Percentiles rank a stretch among this genome's conserved stretches.
Evolutionary conservation across 2,797 vertebrate genomes (phyloP).

Genomic region (Masticophis lateralis): DNA sequence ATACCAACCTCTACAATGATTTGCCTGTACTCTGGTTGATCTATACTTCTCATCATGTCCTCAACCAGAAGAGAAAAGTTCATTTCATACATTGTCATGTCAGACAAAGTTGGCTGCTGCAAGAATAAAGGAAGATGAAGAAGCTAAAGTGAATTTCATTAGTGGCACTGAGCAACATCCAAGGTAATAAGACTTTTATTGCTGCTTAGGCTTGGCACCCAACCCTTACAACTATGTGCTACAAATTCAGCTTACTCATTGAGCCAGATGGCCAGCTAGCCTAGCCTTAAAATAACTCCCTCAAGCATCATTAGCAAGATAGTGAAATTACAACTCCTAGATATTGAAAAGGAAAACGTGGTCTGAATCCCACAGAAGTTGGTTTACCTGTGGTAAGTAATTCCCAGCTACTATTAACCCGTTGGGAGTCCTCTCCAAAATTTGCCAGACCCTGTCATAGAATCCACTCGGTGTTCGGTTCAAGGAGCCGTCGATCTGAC

Average conservation of each 20-base stretch:
- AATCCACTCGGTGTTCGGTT: conserved; percentile 92
- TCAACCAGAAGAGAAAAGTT: conserved; percentile 98
- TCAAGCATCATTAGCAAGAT: not conserved
- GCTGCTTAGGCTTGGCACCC: not conserved
- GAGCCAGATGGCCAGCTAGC: not conserved
- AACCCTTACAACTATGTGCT: not conserved
- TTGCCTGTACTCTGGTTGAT: conserved; percentile 91
- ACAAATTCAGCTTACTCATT: not conserved
- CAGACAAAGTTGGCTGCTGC: conserved; percentile 95
- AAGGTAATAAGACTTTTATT: too few relatives aligned
- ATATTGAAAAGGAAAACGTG: not conserved
- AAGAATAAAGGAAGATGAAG: conserved; percentile 38
- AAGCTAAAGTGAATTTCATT: not conserved
- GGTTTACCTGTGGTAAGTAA: conserved; percentile 89
- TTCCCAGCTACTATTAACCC: conserved; percentile 84
- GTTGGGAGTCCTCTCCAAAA: conserved; percentile 89
- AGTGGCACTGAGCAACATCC: not conserved
- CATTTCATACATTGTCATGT: conserved; percentile 99
- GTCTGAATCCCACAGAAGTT: not conserved
- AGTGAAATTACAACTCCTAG: not conserved
- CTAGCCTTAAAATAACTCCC: not conserved
- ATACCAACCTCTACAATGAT: conserved; percentile 91
- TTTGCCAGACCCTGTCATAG: conserved; percentile 97
- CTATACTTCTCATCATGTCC: conserved; percentile 89
- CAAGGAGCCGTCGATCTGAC: conserved; percentile 92